phyloP scores from a whole-genome alignment of 2,113 vertebrate species.

The Labeo rohita region DNA sequence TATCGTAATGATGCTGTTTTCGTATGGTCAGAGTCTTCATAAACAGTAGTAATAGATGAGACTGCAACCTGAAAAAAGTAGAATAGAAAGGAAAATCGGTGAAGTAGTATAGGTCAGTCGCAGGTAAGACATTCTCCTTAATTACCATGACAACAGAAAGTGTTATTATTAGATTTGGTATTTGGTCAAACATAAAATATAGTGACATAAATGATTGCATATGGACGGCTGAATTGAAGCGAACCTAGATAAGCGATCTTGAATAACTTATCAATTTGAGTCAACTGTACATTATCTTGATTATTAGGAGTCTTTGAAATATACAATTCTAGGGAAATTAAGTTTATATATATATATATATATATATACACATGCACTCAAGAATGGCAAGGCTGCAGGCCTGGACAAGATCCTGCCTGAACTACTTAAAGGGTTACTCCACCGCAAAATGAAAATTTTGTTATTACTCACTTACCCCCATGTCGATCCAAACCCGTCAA shows the following conservation, averaged over 20 bases:
- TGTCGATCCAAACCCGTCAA: no score
- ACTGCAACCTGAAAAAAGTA: conserved; percentile 10
- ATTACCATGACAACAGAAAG: neutral
- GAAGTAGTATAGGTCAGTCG: conserved; percentile 2
- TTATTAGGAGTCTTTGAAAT: neutral
- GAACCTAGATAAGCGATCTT: neutral
- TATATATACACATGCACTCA: no score
- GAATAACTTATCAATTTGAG: neutral
- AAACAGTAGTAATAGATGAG: conserved; percentile 30
- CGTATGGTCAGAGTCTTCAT: conserved; percentile 36
- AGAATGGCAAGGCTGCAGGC: no score
- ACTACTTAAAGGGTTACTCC: no score
- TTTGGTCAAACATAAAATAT: neutral
- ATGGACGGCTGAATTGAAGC: neutral
- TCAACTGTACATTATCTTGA: neutral
- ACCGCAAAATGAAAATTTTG: no score
- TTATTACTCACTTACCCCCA: no score
- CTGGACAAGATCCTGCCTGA: no score
- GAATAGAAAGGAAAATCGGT: neutral
- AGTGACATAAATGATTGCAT: neutral
- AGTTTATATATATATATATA: neutral
- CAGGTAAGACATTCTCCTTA: neutral
- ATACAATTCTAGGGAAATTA: neutral
- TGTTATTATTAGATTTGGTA: neutral
- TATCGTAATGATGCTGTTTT: conserved; percentile 53